Evolutionary conservation across 2,113 vertebrate species (phyloP).

Genomic region (Siniperca chuatsi): DNA sequence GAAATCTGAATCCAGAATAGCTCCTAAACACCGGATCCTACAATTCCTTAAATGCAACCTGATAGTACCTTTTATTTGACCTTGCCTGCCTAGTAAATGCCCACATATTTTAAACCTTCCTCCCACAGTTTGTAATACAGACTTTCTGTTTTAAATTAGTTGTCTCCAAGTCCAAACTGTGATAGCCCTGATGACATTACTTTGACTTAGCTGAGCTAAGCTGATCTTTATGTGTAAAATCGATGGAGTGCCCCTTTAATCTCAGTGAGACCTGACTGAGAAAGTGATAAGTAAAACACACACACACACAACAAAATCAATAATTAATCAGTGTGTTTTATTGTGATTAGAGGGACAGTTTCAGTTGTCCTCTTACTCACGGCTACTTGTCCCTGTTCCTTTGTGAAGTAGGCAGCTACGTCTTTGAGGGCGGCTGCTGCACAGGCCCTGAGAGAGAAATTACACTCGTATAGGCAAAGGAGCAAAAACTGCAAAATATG

Average conservation of each 20-base stretch:
- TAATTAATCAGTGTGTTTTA: neutral
- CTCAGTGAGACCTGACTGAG: neutral
- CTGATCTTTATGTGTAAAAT: neutral
- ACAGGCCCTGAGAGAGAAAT: constrained; percentile 86
- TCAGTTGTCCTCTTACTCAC: constrained; percentile 83
- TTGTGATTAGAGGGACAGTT: constrained; percentile 34
- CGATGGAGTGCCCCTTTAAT: neutral
- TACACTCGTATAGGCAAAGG: neutral
- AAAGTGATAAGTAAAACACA: neutral
- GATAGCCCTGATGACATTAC: neutral
- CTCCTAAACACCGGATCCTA: neutral
- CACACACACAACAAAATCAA: neutral
- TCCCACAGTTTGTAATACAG: neutral
- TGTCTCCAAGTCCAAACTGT: neutral
- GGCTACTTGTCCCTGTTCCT: constrained; percentile 89
- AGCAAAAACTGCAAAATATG: neutral
- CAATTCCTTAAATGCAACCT: neutral
- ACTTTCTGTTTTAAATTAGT: neutral
- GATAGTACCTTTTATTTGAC: neutral
- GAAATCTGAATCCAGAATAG: neutral
- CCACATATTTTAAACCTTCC: too few relatives aligned
- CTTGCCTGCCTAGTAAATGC: neutral
- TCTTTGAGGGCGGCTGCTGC: constrained; percentile 89
- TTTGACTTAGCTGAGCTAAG: too few relatives aligned
- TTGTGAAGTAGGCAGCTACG: constrained; percentile 85